Percentiles rank a stretch among this genome's conserved stretches.
These are phyloP conservation scores for Bettongia penicillata DNA, from an alignment of 2,113 vertebrate genomes.

Conservation along the genomic window DNA sequence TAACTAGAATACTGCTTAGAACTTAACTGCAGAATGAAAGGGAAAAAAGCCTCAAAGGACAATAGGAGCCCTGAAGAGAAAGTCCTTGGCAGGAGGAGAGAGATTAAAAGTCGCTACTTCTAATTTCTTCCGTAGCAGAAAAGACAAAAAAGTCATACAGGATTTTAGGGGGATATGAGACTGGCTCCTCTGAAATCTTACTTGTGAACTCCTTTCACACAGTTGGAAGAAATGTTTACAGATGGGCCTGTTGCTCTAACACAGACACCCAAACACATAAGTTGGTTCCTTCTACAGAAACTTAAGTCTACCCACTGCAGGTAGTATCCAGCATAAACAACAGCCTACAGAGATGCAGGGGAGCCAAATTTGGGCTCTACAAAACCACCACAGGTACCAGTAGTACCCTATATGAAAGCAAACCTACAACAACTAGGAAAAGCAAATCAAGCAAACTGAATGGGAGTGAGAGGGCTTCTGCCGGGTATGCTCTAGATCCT, in stretches of 20 bases:
- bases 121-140: not conserved
- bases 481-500: not conserved
- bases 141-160: not conserved
- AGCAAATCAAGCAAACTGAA: not conserved
- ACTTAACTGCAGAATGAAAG: slow-evolving; percentile 6
- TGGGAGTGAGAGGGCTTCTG: not conserved
- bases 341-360: not conserved
- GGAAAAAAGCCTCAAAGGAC: not conserved
- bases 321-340: not conserved
- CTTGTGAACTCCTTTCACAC: not conserved
- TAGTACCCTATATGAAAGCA: not conserved
- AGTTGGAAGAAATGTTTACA: not conserved
- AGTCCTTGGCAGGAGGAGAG: not conserved
- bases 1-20: slow-evolving; percentile 10
- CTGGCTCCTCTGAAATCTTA: not conserved
- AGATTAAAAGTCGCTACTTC: not conserved
- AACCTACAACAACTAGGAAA: not conserved
- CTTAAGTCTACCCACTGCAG: not conserved
- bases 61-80: slow-evolving; percentile 20
- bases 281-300: not conserved
- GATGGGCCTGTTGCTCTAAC: not conserved
- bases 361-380: not conserved
- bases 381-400: not conserved
- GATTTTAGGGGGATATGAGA: not conserved
- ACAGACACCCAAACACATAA: not conserved